phyloP scores from a whole-genome alignment of 53 echinoderm and acorn worm species.

The Paelopatides confundens region DNA sequence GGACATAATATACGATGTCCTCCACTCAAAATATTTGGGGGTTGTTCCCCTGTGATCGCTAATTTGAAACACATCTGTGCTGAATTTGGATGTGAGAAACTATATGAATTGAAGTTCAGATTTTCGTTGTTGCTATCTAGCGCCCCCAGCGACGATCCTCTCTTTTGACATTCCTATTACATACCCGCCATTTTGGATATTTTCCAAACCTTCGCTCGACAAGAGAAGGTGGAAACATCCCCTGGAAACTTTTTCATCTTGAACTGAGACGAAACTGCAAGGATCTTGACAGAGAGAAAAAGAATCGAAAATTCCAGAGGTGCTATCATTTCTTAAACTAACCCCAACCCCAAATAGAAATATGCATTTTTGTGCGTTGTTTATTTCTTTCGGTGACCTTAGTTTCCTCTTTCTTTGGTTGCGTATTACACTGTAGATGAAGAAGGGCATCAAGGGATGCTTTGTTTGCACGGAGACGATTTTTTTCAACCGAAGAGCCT shows the following conservation, averaged over 20 bases:
- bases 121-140: not conserved
- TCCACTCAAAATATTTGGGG: no score
- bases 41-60: no score
- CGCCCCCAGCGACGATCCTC: not conserved
- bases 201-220: slow-evolving; percentile 16
- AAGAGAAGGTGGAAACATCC: slow-evolving; percentile 43
- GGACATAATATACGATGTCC: no score
- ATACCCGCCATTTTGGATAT: slow-evolving; percentile 38
- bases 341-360: not conserved
- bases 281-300: not conserved
- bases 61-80: no score
- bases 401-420: slow-evolving; percentile 14
- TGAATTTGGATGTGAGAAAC: no score
- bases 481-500: not conserved
- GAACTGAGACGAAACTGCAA: not conserved
- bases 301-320: not conserved
- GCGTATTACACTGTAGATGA: slow-evolving; percentile 23
- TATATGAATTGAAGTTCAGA: no score
- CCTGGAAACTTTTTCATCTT: slow-evolving; percentile 24
- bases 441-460: slow-evolving; percentile 7
- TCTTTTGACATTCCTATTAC: slow-evolving; percentile 24
- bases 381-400: slow-evolving; percentile 14
- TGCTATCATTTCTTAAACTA: not conserved
- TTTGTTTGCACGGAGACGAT: slow-evolving; percentile 23
- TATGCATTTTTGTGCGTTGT: slow-evolving; percentile 8